Conservation (phyloP, 2,797 vertebrate species). For the Sphenopsis melanotis region DNA sequence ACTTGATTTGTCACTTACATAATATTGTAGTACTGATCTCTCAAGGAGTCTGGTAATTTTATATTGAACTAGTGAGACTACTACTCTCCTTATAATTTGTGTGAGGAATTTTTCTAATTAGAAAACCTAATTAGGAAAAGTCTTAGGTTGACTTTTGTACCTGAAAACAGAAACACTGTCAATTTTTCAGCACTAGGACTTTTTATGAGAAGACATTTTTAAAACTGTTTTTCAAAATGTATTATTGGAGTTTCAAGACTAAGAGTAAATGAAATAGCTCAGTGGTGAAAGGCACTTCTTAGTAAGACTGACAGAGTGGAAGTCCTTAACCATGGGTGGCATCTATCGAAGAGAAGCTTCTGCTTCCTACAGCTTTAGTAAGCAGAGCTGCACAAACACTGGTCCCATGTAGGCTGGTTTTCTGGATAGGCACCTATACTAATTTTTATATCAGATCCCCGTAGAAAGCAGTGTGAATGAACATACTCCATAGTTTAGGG, state of each 20-base stretch:
- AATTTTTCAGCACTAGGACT: background rate
- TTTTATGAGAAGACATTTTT: background rate
- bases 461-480: background rate
- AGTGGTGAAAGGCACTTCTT: background rate
- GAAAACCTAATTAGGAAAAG: background rate
- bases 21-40: conserved; percentile 14
- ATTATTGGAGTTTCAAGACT: background rate
- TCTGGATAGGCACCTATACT: background rate
- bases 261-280: background rate
- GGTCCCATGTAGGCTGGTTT: background rate
- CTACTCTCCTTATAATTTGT: background rate
- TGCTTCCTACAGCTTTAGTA: background rate
- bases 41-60: background rate
- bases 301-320: background rate
- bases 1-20: background rate
- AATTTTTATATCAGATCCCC: background rate
- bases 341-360: background rate
- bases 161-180: background rate
- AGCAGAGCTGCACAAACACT: background rate
- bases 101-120: background rate
- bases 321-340: background rate
- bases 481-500: background rate
- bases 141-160: background rate
- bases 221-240: background rate
- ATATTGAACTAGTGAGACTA: background rate